A percentile compares a stretch with the other conserved stretches of the same genome.
Conservation (phyloP, 2,113 vertebrate species). For the Siphamia tubifer region DNA sequence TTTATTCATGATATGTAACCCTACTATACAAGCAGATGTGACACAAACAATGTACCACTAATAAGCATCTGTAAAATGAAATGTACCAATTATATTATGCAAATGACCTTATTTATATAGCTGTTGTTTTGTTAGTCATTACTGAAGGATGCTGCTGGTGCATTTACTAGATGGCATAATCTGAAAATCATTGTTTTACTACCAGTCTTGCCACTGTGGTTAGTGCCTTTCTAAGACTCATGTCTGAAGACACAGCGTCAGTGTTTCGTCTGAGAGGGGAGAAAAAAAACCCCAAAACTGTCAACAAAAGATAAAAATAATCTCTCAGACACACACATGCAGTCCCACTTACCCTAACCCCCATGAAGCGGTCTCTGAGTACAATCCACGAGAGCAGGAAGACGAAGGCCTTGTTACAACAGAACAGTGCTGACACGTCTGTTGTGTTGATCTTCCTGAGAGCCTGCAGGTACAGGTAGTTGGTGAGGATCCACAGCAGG, state of each 20-base stretch:
- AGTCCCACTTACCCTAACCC: slow-evolving; percentile 91
- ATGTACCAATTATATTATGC: neutral
- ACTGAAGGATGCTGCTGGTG: neutral
- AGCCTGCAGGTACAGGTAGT: slow-evolving; percentile 98
- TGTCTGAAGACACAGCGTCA: neutral
- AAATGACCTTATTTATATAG: neutral
- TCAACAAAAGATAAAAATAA: neutral
- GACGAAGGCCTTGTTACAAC: slow-evolving; percentile 99
- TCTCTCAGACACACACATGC: neutral
- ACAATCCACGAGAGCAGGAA: slow-evolving; percentile 99
- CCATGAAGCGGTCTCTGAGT: slow-evolving; percentile 98
- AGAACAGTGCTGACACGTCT: slow-evolving; percentile 94
- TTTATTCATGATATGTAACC: neutral
- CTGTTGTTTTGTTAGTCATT: neutral
- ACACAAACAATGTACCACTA: too few species aligned
- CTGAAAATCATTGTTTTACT: neutral
- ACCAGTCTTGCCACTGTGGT: neutral
- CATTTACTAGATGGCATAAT: neutral
- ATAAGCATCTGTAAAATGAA: neutral
- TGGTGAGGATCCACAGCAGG: slow-evolving; percentile 95
- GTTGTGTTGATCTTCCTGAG: slow-evolving; percentile 98
- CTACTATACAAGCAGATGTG: neutral
- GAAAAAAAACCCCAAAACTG: too few species aligned
- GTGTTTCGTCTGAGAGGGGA: neutral
- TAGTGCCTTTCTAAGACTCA: neutral